Conservation (phyloP, 2,113 vertebrate genomes). For the Pterocles orientalis region DNA sequence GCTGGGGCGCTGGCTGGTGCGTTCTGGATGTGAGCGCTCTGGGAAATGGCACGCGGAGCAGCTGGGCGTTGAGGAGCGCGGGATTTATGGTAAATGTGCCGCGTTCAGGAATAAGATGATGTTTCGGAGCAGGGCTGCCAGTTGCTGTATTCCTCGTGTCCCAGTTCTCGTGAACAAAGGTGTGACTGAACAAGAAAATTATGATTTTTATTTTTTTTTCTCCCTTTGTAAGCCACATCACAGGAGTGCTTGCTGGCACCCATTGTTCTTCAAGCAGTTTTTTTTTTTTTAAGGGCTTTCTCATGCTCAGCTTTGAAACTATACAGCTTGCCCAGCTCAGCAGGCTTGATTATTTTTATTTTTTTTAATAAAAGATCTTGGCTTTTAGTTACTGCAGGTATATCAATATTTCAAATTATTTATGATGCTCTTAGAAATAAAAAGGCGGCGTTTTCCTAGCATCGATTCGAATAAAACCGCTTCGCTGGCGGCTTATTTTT, state of each 20-base stretch:
- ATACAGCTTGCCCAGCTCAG: background rate
- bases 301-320: background rate
- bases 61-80: background rate
- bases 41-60: background rate
- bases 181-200: slow-evolving; percentile 15
- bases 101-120: background rate
- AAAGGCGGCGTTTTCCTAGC: background rate
- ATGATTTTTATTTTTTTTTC: background rate
- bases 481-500: background rate
- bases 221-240: background rate
- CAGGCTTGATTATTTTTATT: background rate
- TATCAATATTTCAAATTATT: slow-evolving; percentile 38
- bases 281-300: slow-evolving; percentile 18
- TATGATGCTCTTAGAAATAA: background rate
- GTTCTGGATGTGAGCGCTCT: too few relatives aligned
- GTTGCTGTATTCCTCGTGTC: background rate
- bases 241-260: slow-evolving; percentile 8
- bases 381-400: background rate
- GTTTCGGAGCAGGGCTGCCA: background rate
- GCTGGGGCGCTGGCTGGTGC: too few relatives aligned
- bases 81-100: background rate
- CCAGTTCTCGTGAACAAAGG: slow-evolving; percentile 49
- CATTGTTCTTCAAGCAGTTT: slow-evolving; percentile 57
- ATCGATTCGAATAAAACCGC: background rate
- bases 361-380: background rate